phyloP scores from a whole-genome alignment of 2,797 vertebrate genomes.

The Enteromius paludinosus region DNA sequence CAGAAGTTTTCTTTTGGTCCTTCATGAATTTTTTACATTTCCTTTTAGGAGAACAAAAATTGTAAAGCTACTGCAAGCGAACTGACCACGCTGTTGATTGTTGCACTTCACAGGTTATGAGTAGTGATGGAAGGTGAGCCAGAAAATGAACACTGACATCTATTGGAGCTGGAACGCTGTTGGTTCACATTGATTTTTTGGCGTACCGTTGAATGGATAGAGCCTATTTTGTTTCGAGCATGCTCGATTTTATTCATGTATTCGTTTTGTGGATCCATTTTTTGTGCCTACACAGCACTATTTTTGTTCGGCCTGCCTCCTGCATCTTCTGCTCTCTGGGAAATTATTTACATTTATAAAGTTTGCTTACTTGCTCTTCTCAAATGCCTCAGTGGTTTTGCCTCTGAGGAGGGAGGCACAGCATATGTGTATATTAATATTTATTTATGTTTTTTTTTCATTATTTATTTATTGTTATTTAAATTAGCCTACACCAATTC shows the following conservation, averaged over 20 bases:
- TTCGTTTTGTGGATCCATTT: constrained; percentile 30
- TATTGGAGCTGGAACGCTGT: background rate
- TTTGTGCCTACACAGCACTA: constrained; percentile 38
- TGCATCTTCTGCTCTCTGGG: background rate
- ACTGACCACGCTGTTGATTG: background rate
- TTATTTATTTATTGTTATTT: background rate
- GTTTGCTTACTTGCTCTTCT: constrained; percentile 4
- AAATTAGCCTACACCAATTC: background rate
- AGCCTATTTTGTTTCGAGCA: constrained; percentile 13
- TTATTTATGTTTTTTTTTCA: background rate
- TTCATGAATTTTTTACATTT: background rate
- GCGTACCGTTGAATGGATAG: background rate
- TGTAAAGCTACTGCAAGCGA: background rate
- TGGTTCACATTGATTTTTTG: constrained; percentile 16
- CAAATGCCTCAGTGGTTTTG: background rate
- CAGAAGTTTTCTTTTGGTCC: background rate
- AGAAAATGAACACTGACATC: background rate
- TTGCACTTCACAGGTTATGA: constrained; percentile 16
- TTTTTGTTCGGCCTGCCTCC: constrained; percentile 16
- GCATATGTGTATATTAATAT: background rate
- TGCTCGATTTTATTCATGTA: constrained; percentile 32
- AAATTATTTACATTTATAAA: constrained; percentile 31
- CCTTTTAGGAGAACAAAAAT: background rate
- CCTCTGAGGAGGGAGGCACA: background rate
- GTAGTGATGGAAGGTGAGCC: constrained; percentile 7